phyloP scores from a whole-genome alignment of 2,113 vertebrate genomes.

The Telmatochromis sp. region DNA sequence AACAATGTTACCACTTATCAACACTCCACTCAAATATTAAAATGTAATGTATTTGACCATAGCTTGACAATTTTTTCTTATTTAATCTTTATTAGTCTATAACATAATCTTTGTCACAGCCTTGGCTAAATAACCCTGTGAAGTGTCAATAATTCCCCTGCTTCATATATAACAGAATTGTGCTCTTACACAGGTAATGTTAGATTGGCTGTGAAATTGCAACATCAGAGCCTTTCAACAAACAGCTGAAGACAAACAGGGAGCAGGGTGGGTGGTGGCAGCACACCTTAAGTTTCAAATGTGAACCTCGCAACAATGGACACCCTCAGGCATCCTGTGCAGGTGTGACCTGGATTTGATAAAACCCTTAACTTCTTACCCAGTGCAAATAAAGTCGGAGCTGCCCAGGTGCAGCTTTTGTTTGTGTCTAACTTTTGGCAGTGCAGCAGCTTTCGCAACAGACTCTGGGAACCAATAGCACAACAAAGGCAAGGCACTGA shows the following conservation, averaged over 20 bases:
- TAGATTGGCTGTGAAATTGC: neutral
- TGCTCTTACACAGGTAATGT: neutral
- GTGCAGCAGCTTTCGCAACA: constrained; percentile 59
- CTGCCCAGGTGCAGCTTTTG: constrained; percentile 74
- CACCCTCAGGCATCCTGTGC: constrained; percentile 53
- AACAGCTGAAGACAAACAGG: constrained; percentile 15
- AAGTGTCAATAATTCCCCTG: neutral
- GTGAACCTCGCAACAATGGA: constrained; percentile 63
- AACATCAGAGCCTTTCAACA: neutral
- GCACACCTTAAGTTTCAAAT: constrained; percentile 62
- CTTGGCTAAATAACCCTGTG: neutral
- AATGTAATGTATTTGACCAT: neutral
- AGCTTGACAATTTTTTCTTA: neutral
- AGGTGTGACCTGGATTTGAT: constrained; percentile 78
- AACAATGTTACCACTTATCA: neutral
- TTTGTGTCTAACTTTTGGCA: constrained; percentile 62
- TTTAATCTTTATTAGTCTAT: neutral
- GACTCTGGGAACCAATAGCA: neutral
- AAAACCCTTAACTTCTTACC: constrained; percentile 73
- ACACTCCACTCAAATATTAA: neutral
- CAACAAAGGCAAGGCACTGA: constrained; percentile 29
- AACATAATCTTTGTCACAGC: neutral
- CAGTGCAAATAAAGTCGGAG: constrained; percentile 61
- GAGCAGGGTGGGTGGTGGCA: constrained; percentile 28
- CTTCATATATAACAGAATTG: neutral